Evolutionary conservation across 2,113 vertebrate species (phyloP), one percentile per base, ranked within the genome.

Genomic region (Microtus montanus): DNA sequence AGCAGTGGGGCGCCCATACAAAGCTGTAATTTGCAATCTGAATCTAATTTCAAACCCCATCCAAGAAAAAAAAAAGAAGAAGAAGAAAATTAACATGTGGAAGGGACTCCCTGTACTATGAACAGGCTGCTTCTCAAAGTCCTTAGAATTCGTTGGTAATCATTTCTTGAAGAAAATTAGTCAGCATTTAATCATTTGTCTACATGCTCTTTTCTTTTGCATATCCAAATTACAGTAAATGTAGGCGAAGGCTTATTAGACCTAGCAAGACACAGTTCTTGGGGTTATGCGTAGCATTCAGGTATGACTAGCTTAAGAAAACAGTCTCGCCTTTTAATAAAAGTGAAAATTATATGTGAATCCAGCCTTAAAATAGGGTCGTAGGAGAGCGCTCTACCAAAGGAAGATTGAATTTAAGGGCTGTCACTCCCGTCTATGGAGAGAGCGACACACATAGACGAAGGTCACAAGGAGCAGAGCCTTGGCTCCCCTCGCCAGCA

Each of bases 31-130:
- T 98, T 98, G 97, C 97, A 98, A 98, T 98, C 98, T 97, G 97
- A 98, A 98, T 98, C 98, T 98, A 98, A 98, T 98, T 98, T 98
- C 97, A 97, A 98, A 97, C 96, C 97, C 98, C 97, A 98, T 98
- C 97, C 98, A 78, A 78, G 75, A 97, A 96, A 97, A 96, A 94
- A 49, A 49, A 47, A 10, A 47, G 47, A 64, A 41, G 41, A 41
- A 41, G 52, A 78, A 96, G 94, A 98, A 98, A 98, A 98, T 98
- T 98, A 98, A 98, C 98, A 97, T 97, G 95, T 94, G 86, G 95
- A 97, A 97, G 96, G 96, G 96, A 96, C 88, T 98, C 91, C 89
- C 68, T 92, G 47, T 91, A 96, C 96, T 96, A 93, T 86, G 75
- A 95, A 96, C 75, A 96, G 33, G 64, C 84, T 96, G 52, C 74